Base-by-base conservation (phyloP, 2,888 invertebrate species). In the Lithosia quadra region DNA sequence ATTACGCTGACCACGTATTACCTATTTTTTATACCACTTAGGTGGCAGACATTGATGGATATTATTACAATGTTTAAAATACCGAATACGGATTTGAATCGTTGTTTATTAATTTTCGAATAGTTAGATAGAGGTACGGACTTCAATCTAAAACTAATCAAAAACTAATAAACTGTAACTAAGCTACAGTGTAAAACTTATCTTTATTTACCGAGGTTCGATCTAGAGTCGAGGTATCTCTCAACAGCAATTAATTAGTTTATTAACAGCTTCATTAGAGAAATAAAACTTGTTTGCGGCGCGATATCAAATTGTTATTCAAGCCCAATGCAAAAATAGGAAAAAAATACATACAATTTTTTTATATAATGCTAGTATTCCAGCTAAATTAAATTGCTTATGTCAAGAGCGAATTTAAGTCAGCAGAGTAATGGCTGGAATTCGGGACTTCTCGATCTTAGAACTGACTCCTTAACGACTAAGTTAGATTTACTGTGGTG, bases 231-330 rank as follows among this genome's bases (percentile, higher is more conserved):
- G 43, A 43, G 18, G 43, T 43, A 43, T 43, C 43, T 4, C 43
- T 43, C 18, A 18, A 5, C 5, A 5, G 18, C 7, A 43, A 43
- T 43, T 43, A 43, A 18, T 43, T 43, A 49, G 49, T 49, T 49
- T 49, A 49, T 49, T 49, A 49, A 49, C 49, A n/a, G n/a, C 49
- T 49, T n/a, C 49, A 49, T 49, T 49, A 49, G n/a, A 18, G n/a
- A 49, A 49, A 39, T 36, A 4, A 28, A 4, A 28, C 3, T 49
- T n/a, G 49, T n/a, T 49, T 49, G n/a, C 9, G n/a, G 7, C 18
- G 49, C 8, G n/a, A n/a, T 49, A n/a, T 49, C 9, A 8, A 49
- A n/a, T n/a, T 49, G 49, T n/a, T n/a, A 49, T 49, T 18, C 18
- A 43, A 43, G 0, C 5, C 18, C 18, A 5, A n/a, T 9, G 3